These are phyloP conservation scores for Heterohyrax brucei DNA, from an alignment of 2,797 vertebrate species.

Conservation along the genomic window DNA sequence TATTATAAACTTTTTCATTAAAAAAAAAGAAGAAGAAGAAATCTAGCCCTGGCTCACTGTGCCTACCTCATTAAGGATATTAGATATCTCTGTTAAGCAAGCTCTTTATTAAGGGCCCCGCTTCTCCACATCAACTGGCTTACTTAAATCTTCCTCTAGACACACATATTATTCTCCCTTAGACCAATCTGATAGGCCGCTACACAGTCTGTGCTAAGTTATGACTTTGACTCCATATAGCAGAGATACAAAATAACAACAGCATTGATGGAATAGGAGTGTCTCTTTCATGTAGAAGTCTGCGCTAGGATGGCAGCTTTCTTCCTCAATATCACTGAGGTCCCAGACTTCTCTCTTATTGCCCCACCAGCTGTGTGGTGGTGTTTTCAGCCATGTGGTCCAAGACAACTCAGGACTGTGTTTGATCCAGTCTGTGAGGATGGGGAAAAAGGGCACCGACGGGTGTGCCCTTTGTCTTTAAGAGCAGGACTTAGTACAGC, in stretches of 20 bases:
- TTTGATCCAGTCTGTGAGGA: neutral
- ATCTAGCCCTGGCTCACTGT: neutral
- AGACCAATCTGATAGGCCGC: neutral
- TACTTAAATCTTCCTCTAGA: conserved; percentile 9
- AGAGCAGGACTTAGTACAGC: neutral
- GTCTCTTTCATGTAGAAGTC: neutral
- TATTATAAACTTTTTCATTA: neutral
- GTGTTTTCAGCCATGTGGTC: neutral
- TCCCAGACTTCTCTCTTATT: neutral
- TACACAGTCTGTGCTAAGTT: neutral
- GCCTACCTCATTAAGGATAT: neutral
- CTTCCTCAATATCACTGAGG: neutral
- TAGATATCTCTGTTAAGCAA: neutral
- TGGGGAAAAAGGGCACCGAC: neutral
- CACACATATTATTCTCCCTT: neutral
- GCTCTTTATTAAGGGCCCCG: neutral
- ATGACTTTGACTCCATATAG: neutral
- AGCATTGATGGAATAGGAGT: neutral
- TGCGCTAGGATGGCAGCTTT: neutral
- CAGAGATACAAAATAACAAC: neutral
- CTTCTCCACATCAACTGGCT: neutral
- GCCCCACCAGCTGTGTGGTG: neutral
- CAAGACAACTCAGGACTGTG: neutral
- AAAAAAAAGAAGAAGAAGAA: neutral
- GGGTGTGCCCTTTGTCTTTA: neutral